Base-by-base conservation (phyloP, 2,797 vertebrate species). In the Morelia viridis region DNA sequence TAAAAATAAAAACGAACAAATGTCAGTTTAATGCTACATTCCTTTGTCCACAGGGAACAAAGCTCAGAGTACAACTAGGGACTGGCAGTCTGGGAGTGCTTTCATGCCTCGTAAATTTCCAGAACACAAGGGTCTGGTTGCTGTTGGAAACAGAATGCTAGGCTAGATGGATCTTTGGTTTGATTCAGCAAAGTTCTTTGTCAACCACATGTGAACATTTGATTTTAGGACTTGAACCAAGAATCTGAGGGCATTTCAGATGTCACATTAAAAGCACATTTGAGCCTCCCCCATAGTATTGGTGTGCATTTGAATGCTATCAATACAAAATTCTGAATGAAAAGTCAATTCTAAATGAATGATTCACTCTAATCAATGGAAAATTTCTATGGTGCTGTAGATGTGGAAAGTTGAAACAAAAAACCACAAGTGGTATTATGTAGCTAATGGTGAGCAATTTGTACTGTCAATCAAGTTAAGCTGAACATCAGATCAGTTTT, bases 181-280 rank as follows among this genome's bases (percentile, higher is more conserved):
- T 85, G 88, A 85, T 92, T 85, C 91, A 83, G 60, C 91, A 84
- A n/a, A 53, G 46, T 11, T 65, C 57, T 83, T 50, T 76, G 58
- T 22, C 35, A 58, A 57, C 24, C 60, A 76, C 1, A 22, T 65
- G n/a, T 41, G 61, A 85, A 64, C 4, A 31, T 87, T 58, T 26
- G 17, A 88, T 64, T 50, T 87, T 19, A 24, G 5, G n/a, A 60
- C 10, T 24, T 60, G 71, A 60, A 65, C 62, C 11, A 46, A 87
- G 31, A 71, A 28, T 28, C 17, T 60, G 62, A 91, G 41, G 11
- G 60, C 12, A 64, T 64, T 90, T n/a, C 46, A 64, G 2, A 64
- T 64, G 22, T 22, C 13, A 56, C 13, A 24, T 58, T 85, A 28
- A 91, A 85, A 86, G 28, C n/a, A 64, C 53, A 26, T 35, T 56